Percentiles rank a stretch among this genome's conserved stretches.
phyloP scores from a whole-genome alignment of 1,140 invertebrate species.

The Drosophila bifasciata region DNA sequence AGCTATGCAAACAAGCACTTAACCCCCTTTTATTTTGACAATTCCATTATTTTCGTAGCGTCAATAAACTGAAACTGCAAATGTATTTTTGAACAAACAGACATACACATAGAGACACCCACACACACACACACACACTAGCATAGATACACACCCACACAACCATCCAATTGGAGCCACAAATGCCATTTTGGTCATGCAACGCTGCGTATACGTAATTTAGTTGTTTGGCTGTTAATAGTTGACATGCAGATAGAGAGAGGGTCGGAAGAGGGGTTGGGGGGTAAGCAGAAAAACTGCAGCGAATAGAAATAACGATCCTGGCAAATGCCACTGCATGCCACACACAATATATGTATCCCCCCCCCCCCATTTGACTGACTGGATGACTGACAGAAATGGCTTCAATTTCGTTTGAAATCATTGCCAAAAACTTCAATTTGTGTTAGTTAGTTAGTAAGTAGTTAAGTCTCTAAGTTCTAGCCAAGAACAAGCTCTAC shows the following conservation, averaged over 20 bases:
- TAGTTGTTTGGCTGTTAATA: slow-evolving; percentile 69
- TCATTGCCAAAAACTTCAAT: too few species aligned
- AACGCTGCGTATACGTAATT: slow-evolving; percentile 70
- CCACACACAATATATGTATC: too few species aligned
- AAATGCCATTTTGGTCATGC: slow-evolving; percentile 38
- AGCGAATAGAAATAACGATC: too few species aligned
- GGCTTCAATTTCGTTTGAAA: too few species aligned
- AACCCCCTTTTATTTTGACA: slow-evolving; percentile 77
- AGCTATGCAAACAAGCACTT: slow-evolving; percentile 78
- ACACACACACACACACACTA: slow-evolving; percentile 15
- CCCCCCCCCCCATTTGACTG: too few species aligned
- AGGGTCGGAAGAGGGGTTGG: slow-evolving; percentile 12
- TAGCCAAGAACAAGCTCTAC: too few species aligned
- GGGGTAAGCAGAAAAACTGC: too few species aligned
- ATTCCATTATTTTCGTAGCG: slow-evolving; percentile 71
- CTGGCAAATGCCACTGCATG: too few species aligned
- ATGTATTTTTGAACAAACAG: slow-evolving; percentile 54
- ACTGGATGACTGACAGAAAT: too few species aligned
- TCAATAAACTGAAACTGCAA: slow-evolving; percentile 73
- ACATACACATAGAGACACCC: slow-evolving; percentile 5
- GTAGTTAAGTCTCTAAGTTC: too few species aligned
- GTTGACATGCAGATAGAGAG: slow-evolving; percentile 36
- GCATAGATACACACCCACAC: slow-evolving; percentile 4
- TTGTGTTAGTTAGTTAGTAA: too few species aligned
- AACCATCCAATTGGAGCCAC: slow-evolving; percentile 1